Evolutionary conservation across 2,113 vertebrate species (phyloP), one percentile per base, ranked within the genome.

Genomic region (Opisthocomus hoazin): DNA sequence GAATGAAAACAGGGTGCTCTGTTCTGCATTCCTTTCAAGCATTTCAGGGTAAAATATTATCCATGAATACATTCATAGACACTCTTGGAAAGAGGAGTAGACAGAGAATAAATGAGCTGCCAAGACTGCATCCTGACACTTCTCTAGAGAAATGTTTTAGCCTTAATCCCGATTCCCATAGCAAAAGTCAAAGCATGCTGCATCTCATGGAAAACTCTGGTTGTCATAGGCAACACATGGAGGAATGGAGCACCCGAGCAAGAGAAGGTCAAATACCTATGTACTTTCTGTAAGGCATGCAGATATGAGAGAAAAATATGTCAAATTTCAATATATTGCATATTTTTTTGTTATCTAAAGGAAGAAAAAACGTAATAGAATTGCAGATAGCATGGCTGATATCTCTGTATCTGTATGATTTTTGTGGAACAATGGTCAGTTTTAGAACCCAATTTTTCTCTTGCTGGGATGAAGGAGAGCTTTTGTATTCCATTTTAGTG

Each of bases 31-130:
- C 36, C 63, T 87, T 92, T 58, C 56, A 66, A 64, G 77, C 39
- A 68, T 87, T 94, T 53, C 64, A 81, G 84, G 30, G 66, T 87
- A 80, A 94, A 94, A 87, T 75, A 94, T 84, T 75, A 63, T 21
- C 71, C 60, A 57, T 83, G 64, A 95, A 95, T 94, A 81, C 71
- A 71, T 96, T 65, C 46, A 15, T 89, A 70, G 81, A 68, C 79
- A 86, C 45, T 83, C 48, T 94, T 61, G 56, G 77, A 92, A 87
- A 87, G 48, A 87, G 68, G 65, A 96, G 61, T 39, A 51, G 11
- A 68, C 17, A 61, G 83, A 87, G 63, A 50, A 96, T 94, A 96
- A 97, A 96, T 68, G 65, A 90, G 81, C 90, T 94, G 94, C 82
- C 85, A 81, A 80, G 88, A 75, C n/a, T 71, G 37, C n/a, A 95